phyloP scores from a whole-genome alignment of 2,797 vertebrate genomes.

The Acipenser oxyrinchus region DNA sequence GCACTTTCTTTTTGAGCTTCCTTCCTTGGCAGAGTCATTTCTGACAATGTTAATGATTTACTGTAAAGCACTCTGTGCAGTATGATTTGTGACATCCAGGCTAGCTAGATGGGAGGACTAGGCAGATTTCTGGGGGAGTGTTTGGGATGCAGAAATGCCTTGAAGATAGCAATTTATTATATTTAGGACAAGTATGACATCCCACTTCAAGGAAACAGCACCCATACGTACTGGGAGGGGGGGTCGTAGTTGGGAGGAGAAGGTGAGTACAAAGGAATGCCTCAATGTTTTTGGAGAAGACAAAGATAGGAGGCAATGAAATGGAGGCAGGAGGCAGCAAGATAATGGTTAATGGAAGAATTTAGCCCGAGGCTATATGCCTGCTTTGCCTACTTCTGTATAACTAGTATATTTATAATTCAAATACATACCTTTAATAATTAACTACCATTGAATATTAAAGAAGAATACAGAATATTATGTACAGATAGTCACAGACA shows the following conservation, averaged over 20 bases:
- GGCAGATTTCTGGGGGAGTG: constrained; percentile 90
- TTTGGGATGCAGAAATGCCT: constrained; percentile 93
- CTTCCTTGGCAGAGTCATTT: constrained; percentile 79
- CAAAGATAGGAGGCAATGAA: constrained; percentile 91
- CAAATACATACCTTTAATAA: constrained; percentile 99
- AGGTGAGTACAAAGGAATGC: constrained; percentile 91
- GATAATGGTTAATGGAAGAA: constrained; percentile 99
- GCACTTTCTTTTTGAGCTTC: constrained; percentile 52
- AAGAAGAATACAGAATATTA: constrained; percentile 88
- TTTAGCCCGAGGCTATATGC: constrained; percentile 95
- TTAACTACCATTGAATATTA: constrained; percentile 98
- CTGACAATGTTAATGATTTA: constrained; percentile 99
- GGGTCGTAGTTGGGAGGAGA: constrained; percentile 82
- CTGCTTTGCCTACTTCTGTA: constrained; percentile 99
- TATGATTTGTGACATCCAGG: constrained; percentile 96
- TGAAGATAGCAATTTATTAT: constrained; percentile 98
- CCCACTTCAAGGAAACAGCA: constrained; percentile 91
- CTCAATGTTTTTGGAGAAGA: constrained; percentile 86
- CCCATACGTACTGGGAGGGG: constrained; percentile 88
- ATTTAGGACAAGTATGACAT: constrained; percentile 99
- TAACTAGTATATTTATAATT: constrained; percentile 99
- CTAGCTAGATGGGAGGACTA: constrained; percentile 73
- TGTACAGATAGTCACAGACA: constrained; percentile 76
- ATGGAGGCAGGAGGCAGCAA: constrained; percentile 93
- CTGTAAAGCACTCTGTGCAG: constrained; percentile 78